phyloP scores from a whole-genome alignment of 2,888 invertebrate genomes.

The Ramazzottius varieornatus region DNA sequence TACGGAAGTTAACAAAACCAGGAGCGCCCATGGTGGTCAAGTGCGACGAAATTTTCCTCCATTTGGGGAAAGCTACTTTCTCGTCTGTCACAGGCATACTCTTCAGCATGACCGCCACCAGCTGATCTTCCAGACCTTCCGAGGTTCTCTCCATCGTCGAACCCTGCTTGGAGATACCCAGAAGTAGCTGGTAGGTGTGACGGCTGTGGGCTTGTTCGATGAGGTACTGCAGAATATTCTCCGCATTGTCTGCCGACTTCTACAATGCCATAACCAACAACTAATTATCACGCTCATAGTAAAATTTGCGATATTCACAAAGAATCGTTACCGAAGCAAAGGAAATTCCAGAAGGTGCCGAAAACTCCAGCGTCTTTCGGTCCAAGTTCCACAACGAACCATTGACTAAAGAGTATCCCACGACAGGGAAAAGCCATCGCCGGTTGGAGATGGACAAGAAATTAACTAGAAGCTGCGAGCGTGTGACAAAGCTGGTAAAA shows the following conservation, averaged over 20 bases:
- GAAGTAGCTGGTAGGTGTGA: background rate
- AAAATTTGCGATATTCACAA: too few species aligned
- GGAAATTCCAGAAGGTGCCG: background rate
- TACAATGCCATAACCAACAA: too few species aligned
- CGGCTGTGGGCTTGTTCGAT: conserved; percentile 1
- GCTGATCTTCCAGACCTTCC: background rate
- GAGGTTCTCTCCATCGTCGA: background rate
- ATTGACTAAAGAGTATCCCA: background rate
- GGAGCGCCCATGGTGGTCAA: background rate
- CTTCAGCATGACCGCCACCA: background rate
- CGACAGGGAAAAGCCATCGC: background rate
- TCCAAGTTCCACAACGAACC: background rate
- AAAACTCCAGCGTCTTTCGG: background rate
- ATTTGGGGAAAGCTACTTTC: background rate
- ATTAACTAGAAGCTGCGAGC: too few species aligned
- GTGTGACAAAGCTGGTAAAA: background rate
- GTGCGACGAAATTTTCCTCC: background rate
- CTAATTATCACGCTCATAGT: too few species aligned
- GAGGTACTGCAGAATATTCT: background rate
- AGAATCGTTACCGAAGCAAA: too few species aligned
- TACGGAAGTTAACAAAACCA: background rate
- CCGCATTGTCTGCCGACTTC: too few species aligned
- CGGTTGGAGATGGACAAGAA: background rate
- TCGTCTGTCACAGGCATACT: background rate
- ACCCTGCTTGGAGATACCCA: background rate